These are phyloP conservation scores for Tamandua tetradactyla DNA, from an alignment of 2,797 vertebrate genomes.

Conservation along the genomic window DNA sequence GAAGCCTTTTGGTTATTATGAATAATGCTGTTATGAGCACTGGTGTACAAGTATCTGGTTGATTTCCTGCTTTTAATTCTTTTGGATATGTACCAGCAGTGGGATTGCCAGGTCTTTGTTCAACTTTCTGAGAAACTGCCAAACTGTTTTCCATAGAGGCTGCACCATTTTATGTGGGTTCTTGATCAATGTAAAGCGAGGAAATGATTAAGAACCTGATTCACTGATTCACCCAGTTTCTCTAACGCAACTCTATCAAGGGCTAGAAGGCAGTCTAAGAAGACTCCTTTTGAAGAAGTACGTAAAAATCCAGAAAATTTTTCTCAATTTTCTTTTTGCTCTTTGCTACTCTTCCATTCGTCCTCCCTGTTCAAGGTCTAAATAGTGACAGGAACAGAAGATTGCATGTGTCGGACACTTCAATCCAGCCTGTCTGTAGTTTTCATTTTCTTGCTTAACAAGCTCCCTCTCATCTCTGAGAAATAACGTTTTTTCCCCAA, in stretches of 20 bases:
- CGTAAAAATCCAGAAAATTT: not conserved
- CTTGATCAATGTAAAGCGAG: not conserved
- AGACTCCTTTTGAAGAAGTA: not conserved
- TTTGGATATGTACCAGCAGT: too few relatives aligned
- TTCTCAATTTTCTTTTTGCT: not conserved
- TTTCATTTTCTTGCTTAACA: not conserved
- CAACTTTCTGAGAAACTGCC: too few relatives aligned
- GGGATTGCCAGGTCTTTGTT: too few relatives aligned
- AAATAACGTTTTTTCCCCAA: not conserved
- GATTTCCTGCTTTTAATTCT: too few relatives aligned
- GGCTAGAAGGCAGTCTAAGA: not conserved
- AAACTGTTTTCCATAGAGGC: too few relatives aligned
- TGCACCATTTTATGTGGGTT: too few relatives aligned
- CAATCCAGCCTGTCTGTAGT: not conserved
- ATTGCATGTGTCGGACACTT: not conserved
- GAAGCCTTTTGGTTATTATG: too few relatives aligned
- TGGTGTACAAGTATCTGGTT: too few relatives aligned
- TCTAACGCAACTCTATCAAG: not conserved
- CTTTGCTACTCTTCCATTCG: not conserved
- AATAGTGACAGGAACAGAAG: not conserved
- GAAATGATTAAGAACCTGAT: not conserved
- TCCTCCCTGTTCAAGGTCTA: not conserved
- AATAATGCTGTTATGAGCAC: too few relatives aligned
- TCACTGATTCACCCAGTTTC: not conserved
- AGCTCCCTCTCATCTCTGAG: not conserved